Base-by-base conservation (phyloP, 1,140 invertebrate species). In the Hypothenemus hampei region DNA sequence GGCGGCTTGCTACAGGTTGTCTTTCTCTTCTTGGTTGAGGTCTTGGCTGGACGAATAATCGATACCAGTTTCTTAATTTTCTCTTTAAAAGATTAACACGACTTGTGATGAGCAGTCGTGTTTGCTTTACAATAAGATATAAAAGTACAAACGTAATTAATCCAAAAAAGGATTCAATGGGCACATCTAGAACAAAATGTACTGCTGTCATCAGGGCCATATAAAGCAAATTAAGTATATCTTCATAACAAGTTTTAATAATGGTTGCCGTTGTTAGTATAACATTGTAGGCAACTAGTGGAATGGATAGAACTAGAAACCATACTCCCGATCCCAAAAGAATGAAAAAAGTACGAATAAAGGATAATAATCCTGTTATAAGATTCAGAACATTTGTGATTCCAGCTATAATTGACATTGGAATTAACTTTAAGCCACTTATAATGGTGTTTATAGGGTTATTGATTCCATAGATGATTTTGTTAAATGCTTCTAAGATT, bases 281-380 rank as follows among this genome's bases (percentile, higher is more conserved):
- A 4, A 44, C 3, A 29, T 53, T 57, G 19, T 51, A 29, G 10
- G 58, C 7, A 15, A 58, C 24, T 20, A 58, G 43, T 45, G 60
- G 60, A 19, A 60, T 19, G 13, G 56, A 46, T 16, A 57, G 56
- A 15, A 65, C 36, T 36, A 55, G 31, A 45, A 62, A 65, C 60
- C 58, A 65, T 4, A 62, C 51, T 47, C 62, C 60, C 16, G 57
- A 41, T 4, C 62, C 62, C 51, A 61, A 64, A 4, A 64, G 22
- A 21, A 62, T 41, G 16, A 58, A 24, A 5, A 58, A 11, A 11
- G 51, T 49, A 37, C 62, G 60, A 15, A 52, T 21, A 6, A 64
- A 49, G 4, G 57, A 11, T 26, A 44, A 29, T n/a, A 39, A 15
- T 2, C 48, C 24, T 29, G 23, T 48, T 1, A 58, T 29, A 22